phyloP scores from a whole-genome alignment of 2,888 invertebrate species.

The Oconnorella tubifera region DNA sequence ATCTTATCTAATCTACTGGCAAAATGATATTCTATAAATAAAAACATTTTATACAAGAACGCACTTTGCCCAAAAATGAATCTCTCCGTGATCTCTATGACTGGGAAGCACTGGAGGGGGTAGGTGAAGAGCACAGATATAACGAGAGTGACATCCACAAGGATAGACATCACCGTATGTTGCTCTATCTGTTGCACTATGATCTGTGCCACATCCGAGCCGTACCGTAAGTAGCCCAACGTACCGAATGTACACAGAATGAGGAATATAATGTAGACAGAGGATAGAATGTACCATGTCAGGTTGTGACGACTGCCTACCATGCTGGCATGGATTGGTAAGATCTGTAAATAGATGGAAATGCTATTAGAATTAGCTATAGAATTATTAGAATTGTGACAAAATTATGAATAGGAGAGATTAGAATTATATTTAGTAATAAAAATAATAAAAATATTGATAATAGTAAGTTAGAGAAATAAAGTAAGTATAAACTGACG shows the following conservation, averaged over 20 bases:
- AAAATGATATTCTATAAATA: too few species aligned
- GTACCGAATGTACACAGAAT: slow-evolving; percentile 46
- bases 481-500: too few species aligned
- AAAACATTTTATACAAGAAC: too few species aligned
- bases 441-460: too few species aligned
- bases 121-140: slow-evolving; percentile 49
- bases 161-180: slow-evolving; percentile 34
- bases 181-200: slow-evolving; percentile 45
- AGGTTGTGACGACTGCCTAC: slow-evolving; percentile 51
- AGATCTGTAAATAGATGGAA: slow-evolving; percentile 39
- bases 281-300: slow-evolving; percentile 44
- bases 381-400: too few species aligned
- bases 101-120: slow-evolving; percentile 52
- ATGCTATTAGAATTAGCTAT: too few species aligned
- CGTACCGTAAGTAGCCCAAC: slow-evolving; percentile 49
- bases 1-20: too few species aligned
- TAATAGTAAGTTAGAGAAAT: too few species aligned
- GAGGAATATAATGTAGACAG: slow-evolving; percentile 39
- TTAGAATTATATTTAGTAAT: too few species aligned
- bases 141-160: slow-evolving; percentile 47
- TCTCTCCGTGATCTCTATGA: slow-evolving; percentile 46
- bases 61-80: slow-evolving; percentile 43
- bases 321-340: slow-evolving; percentile 55
- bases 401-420: too few species aligned
- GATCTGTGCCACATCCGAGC: slow-evolving; percentile 45